These are phyloP conservation scores for Procambarus clarkii DNA, from an alignment of 1,140 invertebrate species.

Conservation along the genomic window DNA sequence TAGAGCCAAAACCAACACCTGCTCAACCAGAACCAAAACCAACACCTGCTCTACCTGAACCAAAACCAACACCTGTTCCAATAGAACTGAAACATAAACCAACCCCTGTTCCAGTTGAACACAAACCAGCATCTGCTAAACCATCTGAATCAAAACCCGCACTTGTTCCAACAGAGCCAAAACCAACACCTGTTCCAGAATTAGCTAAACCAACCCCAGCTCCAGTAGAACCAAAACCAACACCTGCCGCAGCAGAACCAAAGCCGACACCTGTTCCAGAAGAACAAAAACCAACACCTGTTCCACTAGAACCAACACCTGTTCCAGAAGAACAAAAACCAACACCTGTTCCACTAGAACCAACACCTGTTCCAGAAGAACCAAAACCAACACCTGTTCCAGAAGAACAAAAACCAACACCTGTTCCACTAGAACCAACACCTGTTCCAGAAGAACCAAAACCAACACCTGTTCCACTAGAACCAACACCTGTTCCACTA, in stretches of 20 bases:
- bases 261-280: conserved; percentile 6
- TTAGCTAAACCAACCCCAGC: background rate
- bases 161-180: background rate
- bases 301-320: conserved; percentile 4
- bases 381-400: background rate
- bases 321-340: background rate
- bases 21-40: conserved; percentile 2
- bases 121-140: background rate
- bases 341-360: background rate
- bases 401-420: background rate
- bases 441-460: background rate
- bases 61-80: conserved; percentile 34
- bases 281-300: background rate
- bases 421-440: conserved; percentile 7
- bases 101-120: conserved; percentile 33
- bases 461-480: conserved; percentile 11
- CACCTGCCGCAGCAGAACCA: background rate
- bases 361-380: background rate
- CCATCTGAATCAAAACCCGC: background rate
- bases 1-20: conserved; percentile 43
- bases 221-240: conserved; percentile 19
- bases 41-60: background rate
- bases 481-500: conserved; percentile 2
- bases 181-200: background rate
- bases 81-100: background rate